phyloP scores from a whole-genome alignment of 2,797 vertebrate genomes.

The Cynopterus sphinx region DNA sequence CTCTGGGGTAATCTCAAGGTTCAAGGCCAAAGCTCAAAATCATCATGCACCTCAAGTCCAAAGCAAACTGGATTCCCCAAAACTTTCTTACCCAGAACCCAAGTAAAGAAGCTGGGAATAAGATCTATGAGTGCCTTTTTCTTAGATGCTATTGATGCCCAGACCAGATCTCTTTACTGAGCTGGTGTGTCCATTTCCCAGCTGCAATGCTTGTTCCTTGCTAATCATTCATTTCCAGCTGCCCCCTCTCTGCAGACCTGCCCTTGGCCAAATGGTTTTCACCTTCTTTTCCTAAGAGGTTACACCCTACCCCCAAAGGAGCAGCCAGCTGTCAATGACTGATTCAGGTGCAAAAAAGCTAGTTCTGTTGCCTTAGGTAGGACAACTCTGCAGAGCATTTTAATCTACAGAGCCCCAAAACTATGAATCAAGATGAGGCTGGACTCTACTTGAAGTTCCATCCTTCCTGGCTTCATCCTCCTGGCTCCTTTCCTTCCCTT shows the following conservation, averaged over 20 bases:
- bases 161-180: not conserved
- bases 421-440: not conserved
- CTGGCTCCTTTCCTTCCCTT: too few relatives aligned
- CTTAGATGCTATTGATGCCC: not conserved
- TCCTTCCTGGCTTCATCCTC: not conserved
- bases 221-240: not conserved
- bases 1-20: not conserved
- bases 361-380: not conserved
- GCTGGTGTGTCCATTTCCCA: not conserved
- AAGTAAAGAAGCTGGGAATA: not conserved
- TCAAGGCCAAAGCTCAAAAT: not conserved
- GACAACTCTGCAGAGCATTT: not conserved
- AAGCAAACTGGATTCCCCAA: not conserved
- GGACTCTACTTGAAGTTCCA: not conserved
- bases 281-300: not conserved
- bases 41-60: not conserved
- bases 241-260: not conserved
- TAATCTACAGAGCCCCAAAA: not conserved
- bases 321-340: not conserved
- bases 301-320: fast-evolving
- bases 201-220: not conserved
- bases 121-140: not conserved
- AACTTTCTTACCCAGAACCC: not conserved
- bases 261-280: not conserved
- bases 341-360: not conserved